Evolutionary conservation across 1,140 invertebrate species (phyloP).

Genomic region (Drosophila subpulchrella): DNA sequence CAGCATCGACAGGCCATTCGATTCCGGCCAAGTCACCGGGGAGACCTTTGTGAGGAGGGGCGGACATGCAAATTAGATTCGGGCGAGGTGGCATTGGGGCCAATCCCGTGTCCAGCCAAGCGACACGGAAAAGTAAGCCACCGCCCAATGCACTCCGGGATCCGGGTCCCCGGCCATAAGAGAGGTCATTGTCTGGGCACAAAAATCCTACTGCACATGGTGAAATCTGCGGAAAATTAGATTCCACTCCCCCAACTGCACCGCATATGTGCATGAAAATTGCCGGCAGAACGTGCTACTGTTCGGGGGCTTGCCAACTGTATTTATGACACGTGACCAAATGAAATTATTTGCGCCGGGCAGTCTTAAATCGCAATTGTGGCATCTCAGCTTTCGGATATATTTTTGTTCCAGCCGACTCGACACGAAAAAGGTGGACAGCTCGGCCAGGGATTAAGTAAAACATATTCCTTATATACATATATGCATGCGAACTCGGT

Average conservation of each 20-base stretch:
- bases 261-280: constrained; percentile 35
- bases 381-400: constrained; percentile 20
- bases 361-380: constrained; percentile 49
- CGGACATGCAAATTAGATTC: constrained; percentile 64
- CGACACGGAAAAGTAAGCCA: constrained; percentile 61
- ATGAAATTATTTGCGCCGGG: constrained; percentile 43
- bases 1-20: constrained; percentile 13
- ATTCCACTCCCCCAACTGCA: constrained; percentile 36
- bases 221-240: constrained; percentile 76
- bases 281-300: constrained; percentile 31
- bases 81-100: constrained; percentile 42
- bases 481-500: constrained; percentile 10
- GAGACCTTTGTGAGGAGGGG: constrained; percentile 35
- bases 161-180: not conserved
- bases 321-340: constrained; percentile 57
- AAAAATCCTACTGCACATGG: constrained; percentile 48
- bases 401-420: constrained; percentile 13
- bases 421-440: constrained; percentile 73
- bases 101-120: constrained; percentile 43
- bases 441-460: constrained; percentile 40
- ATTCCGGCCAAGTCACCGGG: constrained; percentile 35
- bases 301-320: constrained; percentile 7
- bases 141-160: constrained; percentile 23
- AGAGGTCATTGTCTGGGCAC: constrained; percentile 42
- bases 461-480: constrained; percentile 18